Base-by-base conservation (phyloP, 2,113 vertebrate species). In the Rhinogobius similis region DNA sequence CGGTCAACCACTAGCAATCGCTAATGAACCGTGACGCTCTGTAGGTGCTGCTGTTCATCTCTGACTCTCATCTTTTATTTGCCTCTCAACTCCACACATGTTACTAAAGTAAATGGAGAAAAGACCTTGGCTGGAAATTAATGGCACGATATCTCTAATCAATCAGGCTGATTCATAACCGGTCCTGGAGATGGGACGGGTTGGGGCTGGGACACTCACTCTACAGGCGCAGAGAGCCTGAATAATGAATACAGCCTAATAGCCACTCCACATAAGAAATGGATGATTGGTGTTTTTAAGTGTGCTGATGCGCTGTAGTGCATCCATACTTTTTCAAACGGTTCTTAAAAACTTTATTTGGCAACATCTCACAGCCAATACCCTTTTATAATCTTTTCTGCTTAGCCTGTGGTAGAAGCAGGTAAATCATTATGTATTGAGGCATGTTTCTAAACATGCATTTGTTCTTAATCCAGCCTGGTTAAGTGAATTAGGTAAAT, bases 121-220 rank as follows among this genome's bases (percentile, higher is more conserved):
- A 78, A 76, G 79, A 26, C 73, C 58, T 61, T 76, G 81, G 72
- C 65, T 85, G 75, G 77, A 89, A 90, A 87, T 89, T 76, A 90
- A 91, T 87, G 83, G 71, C 86, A 87, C 74, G 72, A 85, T 83
- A 86, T 87, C 72, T 76, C 56, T 76, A 85, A 92, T 93, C 83
- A 77, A 91, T 92, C 91, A 92, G 77, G 55, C 79, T 91, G 90
- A 92, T 89, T 81, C 85, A 91, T 89, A 86, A 86, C 73, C 70
- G 62, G 55, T 73, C 82, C 81, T 85, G 86, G 82, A 81, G 74
- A 84, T 59, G 41, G 65, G 46, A 50, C 23, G 12, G n/a, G 27
- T 24, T 69, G 23, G 62, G 18, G 64, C 43, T 27, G 63, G 76
- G 76, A 76, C 73, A 81, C 76, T 89, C 82, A 86, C 81, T 87